These are phyloP conservation scores for Zoanthus gigantus DNA, from an alignment of 92 coral and sea anemone genomes.

Conservation along the genomic window DNA sequence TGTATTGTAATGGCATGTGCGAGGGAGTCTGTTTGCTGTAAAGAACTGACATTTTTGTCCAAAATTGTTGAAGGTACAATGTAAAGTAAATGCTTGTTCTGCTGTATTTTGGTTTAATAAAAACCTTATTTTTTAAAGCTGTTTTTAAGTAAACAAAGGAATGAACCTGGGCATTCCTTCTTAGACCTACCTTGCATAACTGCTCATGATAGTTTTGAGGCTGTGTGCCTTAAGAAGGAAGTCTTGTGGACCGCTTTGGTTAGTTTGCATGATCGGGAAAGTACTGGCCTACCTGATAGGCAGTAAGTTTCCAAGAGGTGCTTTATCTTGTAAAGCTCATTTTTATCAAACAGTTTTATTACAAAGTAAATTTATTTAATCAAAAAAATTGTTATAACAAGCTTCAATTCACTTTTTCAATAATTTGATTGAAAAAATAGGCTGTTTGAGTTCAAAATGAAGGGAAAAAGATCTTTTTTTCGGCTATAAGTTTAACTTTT, in stretches of 20 bases:
- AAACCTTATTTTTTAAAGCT: background rate
- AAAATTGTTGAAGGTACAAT: background rate
- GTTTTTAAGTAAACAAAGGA: background rate
- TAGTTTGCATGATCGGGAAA: background rate
- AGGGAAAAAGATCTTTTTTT: too few relatives aligned
- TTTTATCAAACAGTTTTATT: background rate
- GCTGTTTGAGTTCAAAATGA: too few relatives aligned
- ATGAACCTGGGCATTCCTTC: too few relatives aligned
- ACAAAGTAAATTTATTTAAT: background rate
- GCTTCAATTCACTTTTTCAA: too few relatives aligned
- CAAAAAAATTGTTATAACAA: background rate
- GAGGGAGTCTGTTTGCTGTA: background rate
- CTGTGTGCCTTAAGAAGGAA: too few relatives aligned
- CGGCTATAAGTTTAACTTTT: too few relatives aligned
- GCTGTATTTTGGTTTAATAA: background rate
- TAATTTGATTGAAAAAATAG: too few relatives aligned
- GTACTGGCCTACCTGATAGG: background rate
- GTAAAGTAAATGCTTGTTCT: background rate
- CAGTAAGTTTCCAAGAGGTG: background rate
- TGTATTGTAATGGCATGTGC: background rate
- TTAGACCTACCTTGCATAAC: too few relatives aligned
- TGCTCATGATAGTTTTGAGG: too few relatives aligned
- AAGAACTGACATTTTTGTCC: background rate
- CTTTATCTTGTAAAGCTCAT: background rate
- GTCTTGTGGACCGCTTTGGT: background rate